phyloP scores from a whole-genome alignment of 2,113 vertebrate species.

The zebrafish (Danio rerio) region GRCz12tu NC_133180.1:68367001-68367500 shows the following conservation, averaged over 20 bases:
- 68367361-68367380: neutral
- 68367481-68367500: neutral
- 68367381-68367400: neutral
- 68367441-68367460: neutral
- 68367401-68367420: neutral
- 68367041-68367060: neutral
- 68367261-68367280: constrained; percentile 48
- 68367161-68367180: constrained; percentile 52
- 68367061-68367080: neutral
- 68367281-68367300: constrained; percentile 9
- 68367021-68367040: neutral
- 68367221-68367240: constrained; percentile 67
- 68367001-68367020: neutral
- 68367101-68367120: neutral
- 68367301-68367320: constrained; percentile 5
- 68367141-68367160: constrained; percentile 53
- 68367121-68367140: constrained; percentile 48
- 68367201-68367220: constrained; percentile 59
- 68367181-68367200: constrained; percentile 72
- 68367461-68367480: constrained; percentile 6
- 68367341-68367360: neutral
- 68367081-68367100: neutral
- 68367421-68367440: neutral
- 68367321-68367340: neutral
- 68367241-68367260: constrained; percentile 53